Percentiles rank a stretch among this genome's conserved stretches.
phyloP scores from a whole-genome alignment of 1,140 invertebrate genomes.

The Drosophila insularis region DNA sequence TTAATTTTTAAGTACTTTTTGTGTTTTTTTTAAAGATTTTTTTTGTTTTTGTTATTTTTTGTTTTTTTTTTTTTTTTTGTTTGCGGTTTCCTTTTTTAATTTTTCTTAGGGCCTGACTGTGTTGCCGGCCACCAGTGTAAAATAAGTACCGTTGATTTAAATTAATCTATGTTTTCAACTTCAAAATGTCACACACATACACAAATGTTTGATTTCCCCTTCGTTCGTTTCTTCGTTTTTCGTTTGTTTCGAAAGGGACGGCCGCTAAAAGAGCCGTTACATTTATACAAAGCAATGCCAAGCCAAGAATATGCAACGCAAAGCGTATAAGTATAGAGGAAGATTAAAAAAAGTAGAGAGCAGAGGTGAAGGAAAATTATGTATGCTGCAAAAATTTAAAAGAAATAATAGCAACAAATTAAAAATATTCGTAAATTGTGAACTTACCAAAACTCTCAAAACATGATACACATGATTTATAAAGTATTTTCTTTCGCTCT shows the following conservation, averaged over 20 bases:
- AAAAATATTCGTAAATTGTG: background rate
- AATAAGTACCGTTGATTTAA: slow-evolving; percentile 49
- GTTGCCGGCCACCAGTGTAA: slow-evolving; percentile 45
- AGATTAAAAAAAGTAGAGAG: background rate
- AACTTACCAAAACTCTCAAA: slow-evolving; percentile 10
- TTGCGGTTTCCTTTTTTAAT: slow-evolving; percentile 22
- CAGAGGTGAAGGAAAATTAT: background rate
- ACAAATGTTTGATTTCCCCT: slow-evolving; percentile 18
- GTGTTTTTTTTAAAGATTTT: slow-evolving; percentile 11
- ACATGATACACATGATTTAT: background rate
- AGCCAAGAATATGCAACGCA: slow-evolving; percentile 18
- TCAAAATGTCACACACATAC: slow-evolving; percentile 27
- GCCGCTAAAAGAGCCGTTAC: slow-evolving; percentile 14
- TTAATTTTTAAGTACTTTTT: slow-evolving; percentile 34
- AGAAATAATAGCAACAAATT: background rate
- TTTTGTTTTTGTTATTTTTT: slow-evolving; percentile 15
- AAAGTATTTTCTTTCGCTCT: background rate
- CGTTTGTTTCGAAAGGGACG: slow-evolving; percentile 9
- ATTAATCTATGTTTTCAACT: slow-evolving; percentile 12
- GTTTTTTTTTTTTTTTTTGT: slow-evolving; percentile 18
- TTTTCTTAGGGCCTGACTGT: background rate
- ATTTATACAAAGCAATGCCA: slow-evolving; percentile 11
- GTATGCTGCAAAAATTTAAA: background rate
- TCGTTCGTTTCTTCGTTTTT: background rate
- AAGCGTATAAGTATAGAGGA: background rate